Conservation (phyloP, 2,888 invertebrate species). For the Frankliniella fusca region DNA sequence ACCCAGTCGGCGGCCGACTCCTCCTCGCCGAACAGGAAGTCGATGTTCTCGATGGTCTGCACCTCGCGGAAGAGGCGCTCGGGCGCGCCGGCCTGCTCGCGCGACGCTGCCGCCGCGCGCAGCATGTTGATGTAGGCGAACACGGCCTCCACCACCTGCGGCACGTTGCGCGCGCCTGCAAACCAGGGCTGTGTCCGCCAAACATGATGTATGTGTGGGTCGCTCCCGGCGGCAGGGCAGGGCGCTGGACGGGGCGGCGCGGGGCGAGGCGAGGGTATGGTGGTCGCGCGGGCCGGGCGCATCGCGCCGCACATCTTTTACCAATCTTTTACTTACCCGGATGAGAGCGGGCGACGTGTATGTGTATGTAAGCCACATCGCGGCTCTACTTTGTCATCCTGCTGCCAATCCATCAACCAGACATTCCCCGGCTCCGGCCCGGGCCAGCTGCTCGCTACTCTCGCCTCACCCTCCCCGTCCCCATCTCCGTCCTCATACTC, state of each 20-base stretch:
- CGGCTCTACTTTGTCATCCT: too few species aligned
- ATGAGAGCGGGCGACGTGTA: too few species aligned
- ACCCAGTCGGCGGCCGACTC: slow-evolving; percentile 70
- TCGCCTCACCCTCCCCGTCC: neutral
- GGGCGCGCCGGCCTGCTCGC: slow-evolving; percentile 54
- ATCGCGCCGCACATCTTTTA: too few species aligned
- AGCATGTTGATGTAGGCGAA: slow-evolving; percentile 77
- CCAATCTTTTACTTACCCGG: too few species aligned
- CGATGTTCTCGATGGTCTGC: slow-evolving; percentile 68
- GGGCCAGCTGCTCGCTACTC: too few species aligned
- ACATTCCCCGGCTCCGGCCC: too few species aligned
- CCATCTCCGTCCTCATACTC: neutral
- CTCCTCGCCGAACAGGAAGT: slow-evolving; percentile 60
- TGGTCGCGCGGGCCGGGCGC: neutral
- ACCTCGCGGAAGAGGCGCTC: slow-evolving; percentile 68
- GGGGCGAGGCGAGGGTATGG: neutral
- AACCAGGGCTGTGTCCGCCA: neutral
- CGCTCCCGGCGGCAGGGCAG: neutral
- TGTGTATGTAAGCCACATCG: too few species aligned
- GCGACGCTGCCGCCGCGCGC: slow-evolving; percentile 47
- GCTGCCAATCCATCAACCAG: too few species aligned
- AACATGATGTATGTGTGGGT: neutral
- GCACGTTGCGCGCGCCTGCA: slow-evolving; percentile 35
- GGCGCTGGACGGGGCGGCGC: slow-evolving; percentile 34
- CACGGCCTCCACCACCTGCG: slow-evolving; percentile 66